These are phyloP conservation scores for Cheilosia scutellata DNA, from an alignment of 2,888 invertebrate genomes.

Conservation along the genomic window DNA sequence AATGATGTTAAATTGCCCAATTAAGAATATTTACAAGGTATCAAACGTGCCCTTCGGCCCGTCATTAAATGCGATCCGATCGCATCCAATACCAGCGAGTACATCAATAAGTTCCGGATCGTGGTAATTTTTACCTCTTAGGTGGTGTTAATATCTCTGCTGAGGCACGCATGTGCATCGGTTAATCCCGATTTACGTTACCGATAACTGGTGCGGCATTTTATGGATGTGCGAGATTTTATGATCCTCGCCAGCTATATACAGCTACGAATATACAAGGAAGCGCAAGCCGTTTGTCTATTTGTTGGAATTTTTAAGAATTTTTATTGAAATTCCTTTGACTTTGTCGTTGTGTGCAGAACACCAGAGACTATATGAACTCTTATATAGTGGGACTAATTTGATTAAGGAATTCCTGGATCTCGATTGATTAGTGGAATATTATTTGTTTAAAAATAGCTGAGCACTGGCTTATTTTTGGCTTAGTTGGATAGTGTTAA, in stretches of 20 bases:
- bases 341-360: slow-evolving; percentile 20
- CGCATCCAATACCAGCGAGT: slow-evolving; percentile 26
- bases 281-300: slow-evolving; percentile 4
- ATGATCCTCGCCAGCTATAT: slow-evolving; percentile 39
- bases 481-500: slow-evolving; percentile 44
- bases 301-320: slow-evolving; percentile 48
- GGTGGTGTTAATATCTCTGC: slow-evolving; percentile 11
- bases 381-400: slow-evolving; percentile 52
- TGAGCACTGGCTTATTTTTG: slow-evolving; percentile 66
- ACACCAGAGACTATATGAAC: neutral
- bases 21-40: slow-evolving; percentile 82
- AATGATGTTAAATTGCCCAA: slow-evolving; percentile 84
- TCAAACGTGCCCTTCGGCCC: slow-evolving; percentile 73
- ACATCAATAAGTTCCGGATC: slow-evolving; percentile 66
- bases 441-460: slow-evolving; percentile 75
- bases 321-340: slow-evolving; percentile 65
- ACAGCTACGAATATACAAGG: slow-evolving; percentile 2
- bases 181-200: slow-evolving; percentile 57
- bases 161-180: slow-evolving; percentile 33
- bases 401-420: slow-evolving; percentile 65
- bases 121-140: slow-evolving; percentile 64
- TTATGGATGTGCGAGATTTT: slow-evolving; percentile 68
- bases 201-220: slow-evolving; percentile 70
- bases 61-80: slow-evolving; percentile 55
- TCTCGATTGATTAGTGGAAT: slow-evolving; percentile 68